Conservation (phyloP, 1,140 invertebrate genomes). For the Archivesica marissinica region DNA sequence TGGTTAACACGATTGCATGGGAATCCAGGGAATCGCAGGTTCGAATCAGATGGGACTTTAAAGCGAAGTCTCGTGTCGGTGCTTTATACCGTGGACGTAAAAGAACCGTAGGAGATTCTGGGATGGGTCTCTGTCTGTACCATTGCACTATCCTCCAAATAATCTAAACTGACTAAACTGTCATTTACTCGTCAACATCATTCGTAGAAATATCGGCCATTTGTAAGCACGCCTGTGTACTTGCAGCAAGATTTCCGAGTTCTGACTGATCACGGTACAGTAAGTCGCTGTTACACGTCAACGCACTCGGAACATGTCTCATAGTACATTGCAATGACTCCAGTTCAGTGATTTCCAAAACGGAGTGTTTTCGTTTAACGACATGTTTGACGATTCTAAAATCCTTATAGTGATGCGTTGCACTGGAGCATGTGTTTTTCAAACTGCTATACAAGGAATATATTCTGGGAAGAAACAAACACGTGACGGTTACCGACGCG, state of each 20-base stretch:
- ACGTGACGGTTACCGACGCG: conserved; percentile 70
- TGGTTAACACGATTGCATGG: no score
- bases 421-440: conserved; percentile 1
- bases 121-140: no score
- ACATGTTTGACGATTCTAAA: conserved; percentile 62
- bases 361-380: conserved; percentile 42
- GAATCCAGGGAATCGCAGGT: no score
- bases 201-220: not conserved
- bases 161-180: no score
- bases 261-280: conserved; percentile 17
- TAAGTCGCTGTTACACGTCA: conserved; percentile 1
- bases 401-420: conserved; percentile 38
- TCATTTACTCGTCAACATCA: no score
- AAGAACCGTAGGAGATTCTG: no score
- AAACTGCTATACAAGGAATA: conserved; percentile 62
- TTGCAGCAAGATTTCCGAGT: not conserved
- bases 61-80: no score
- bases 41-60: no score
- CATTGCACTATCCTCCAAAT: no score
- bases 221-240: not conserved
- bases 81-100: no score
- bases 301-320: not conserved
- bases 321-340: not conserved
- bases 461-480: conserved; percentile 75
- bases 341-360: not conserved